Percentiles rank a stretch among this genome's conserved stretches.
Conservation (phyloP, 2,888 invertebrate genomes). For the Oegoconia quadripuncta region DNA sequence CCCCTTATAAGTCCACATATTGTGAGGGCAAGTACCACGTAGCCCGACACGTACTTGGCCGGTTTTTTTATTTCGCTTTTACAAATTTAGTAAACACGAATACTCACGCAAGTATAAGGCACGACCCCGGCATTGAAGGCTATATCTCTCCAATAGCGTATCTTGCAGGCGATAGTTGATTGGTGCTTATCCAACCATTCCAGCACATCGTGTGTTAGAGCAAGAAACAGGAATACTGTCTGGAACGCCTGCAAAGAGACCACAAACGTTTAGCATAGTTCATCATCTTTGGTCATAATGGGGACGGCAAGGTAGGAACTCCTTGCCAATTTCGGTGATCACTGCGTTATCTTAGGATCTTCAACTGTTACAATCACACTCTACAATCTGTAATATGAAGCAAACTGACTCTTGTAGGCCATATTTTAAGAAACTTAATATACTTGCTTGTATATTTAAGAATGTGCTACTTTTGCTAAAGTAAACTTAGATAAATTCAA, state of each 20-base stretch:
- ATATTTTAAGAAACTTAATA: too few species aligned
- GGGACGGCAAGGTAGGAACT: too few species aligned
- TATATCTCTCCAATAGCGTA: slow-evolving; percentile 51
- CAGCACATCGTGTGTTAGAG: slow-evolving; percentile 49
- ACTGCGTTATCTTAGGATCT: too few species aligned
- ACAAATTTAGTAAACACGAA: background rate
- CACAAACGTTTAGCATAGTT: slow-evolving; percentile 3
- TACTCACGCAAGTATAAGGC: slow-evolving; percentile 39
- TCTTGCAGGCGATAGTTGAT: slow-evolving; percentile 31
- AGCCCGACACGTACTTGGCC: background rate
- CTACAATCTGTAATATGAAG: too few species aligned
- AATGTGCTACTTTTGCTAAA: too few species aligned
- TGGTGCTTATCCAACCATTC: slow-evolving; percentile 57
- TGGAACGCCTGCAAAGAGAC: slow-evolving; percentile 55
- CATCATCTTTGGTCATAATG: background rate
- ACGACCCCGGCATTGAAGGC: slow-evolving; percentile 53
- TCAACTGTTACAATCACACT: too few species aligned
- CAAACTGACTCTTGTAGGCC: too few species aligned
- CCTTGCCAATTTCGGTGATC: too few species aligned
- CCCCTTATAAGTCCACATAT: too few species aligned
- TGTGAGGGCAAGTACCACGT: too few species aligned
- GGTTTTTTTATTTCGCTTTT: background rate
- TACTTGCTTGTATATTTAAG: too few species aligned
- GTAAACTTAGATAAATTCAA: too few species aligned
- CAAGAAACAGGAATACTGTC: slow-evolving; percentile 52